A percentile compares a stretch with the other conserved stretches of the same genome.
Conservation (phyloP, 2,888 invertebrate species). For the Caenorhabditis macrosperma region DNA sequence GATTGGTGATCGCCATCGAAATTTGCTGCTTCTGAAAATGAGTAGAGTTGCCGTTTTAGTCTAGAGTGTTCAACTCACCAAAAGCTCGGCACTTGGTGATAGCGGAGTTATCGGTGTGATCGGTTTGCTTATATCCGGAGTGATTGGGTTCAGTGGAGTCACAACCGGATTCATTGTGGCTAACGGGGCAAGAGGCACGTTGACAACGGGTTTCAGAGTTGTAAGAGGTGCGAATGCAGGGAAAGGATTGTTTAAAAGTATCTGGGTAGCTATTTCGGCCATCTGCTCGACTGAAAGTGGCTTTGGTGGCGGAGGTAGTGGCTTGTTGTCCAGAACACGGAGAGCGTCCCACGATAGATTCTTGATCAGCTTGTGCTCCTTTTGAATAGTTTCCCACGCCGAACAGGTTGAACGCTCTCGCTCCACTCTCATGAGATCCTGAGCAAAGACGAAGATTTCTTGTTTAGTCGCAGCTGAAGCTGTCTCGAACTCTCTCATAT, state of each 20-base stretch:
- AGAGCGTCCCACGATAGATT: neutral
- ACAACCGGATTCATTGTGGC: neutral
- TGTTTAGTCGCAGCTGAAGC: neutral
- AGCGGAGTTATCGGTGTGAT: conserved; percentile 1
- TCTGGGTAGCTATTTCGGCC: too few relatives aligned
- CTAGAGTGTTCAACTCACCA: too few relatives aligned
- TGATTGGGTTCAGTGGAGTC: neutral
- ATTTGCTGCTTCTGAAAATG: conserved; percentile 20
- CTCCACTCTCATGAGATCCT: neutral
- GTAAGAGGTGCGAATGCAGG: too few relatives aligned
- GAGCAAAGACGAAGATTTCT: conserved; percentile 4
- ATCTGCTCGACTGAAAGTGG: too few relatives aligned
- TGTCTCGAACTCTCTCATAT: neutral
- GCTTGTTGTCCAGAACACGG: conserved; percentile 7
- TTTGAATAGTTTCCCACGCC: neutral
- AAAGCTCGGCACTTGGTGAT: neutral
- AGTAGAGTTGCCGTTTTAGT: too few relatives aligned
- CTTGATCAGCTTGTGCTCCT: conserved; percentile 11
- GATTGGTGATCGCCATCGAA: neutral
- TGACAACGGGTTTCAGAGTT: too few relatives aligned
- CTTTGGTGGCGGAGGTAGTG: conserved; percentile 1
- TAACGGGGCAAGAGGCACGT: neutral
- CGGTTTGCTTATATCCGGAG: neutral
- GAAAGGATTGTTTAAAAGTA: too few relatives aligned
- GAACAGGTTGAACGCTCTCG: neutral